A percentile compares a stretch with the other conserved stretches of the same genome.
These are phyloP conservation scores for Epizoanthus stellaris DNA, from an alignment of 92 coral and sea anemone genomes.

Conservation along the genomic window DNA sequence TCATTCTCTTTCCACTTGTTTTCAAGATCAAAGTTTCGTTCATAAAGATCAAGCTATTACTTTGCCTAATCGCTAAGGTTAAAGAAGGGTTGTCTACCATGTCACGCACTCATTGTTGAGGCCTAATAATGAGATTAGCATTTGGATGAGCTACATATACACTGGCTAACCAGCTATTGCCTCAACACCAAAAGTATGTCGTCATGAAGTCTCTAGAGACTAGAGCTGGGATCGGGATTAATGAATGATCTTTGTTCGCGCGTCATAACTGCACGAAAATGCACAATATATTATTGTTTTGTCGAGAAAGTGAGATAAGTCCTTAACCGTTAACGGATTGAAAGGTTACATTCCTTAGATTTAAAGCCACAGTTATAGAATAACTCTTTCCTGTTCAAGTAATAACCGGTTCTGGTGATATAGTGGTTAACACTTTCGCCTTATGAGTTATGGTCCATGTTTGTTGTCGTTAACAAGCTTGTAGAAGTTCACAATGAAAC, in stretches of 20 bases:
- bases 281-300: neutral
- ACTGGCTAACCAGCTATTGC: conserved; percentile 13
- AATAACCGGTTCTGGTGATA: neutral
- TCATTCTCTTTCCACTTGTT: neutral
- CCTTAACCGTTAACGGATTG: neutral
- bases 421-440: too few species aligned
- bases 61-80: conserved; percentile 2
- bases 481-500: too few species aligned
- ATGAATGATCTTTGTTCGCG: conserved; percentile 38
- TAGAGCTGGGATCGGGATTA: neutral
- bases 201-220: conserved; percentile 31
- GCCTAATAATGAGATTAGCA: conserved; percentile 34
- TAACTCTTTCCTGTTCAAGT: neutral
- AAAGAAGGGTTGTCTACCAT: neutral
- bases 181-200: neutral
- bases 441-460: too few species aligned
- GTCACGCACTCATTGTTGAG: conserved; percentile 33
- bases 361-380: neutral
- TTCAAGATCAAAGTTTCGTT: neutral
- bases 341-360: neutral
- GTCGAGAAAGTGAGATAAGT: neutral
- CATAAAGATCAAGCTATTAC: neutral
- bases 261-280: neutral
- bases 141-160: conserved; percentile 17
- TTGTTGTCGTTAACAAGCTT: too few species aligned